Conservation (phyloP, 2,888 invertebrate species). For the Tetranychus piercei region DNA sequence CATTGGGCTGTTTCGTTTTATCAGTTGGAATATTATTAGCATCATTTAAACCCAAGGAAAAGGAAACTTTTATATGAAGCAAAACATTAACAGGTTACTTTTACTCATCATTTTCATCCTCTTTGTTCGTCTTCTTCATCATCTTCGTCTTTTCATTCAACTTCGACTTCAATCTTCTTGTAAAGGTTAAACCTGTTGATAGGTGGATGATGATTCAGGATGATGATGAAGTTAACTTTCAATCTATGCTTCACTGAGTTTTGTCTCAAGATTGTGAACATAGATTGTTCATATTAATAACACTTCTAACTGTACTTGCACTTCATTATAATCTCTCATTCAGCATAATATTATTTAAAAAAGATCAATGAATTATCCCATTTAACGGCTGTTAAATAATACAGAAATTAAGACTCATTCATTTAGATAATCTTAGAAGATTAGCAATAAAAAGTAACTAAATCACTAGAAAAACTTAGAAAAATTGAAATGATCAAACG, state of each 20-base stretch:
- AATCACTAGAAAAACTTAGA: too few relatives aligned
- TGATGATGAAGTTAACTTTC: background rate
- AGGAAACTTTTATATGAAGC: background rate
- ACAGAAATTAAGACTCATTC: too few relatives aligned
- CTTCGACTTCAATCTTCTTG: background rate
- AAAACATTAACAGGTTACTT: background rate
- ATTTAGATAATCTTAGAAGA: too few relatives aligned
- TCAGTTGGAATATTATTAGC: constrained; percentile 9
- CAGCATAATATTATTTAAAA: too few relatives aligned
- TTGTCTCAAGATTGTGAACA: background rate
- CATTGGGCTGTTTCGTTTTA: background rate
- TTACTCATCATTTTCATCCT: background rate
- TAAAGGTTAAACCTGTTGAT: background rate
- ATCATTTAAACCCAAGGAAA: background rate
- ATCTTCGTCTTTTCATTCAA: background rate
- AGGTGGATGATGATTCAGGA: background rate
- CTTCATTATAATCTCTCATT: background rate
- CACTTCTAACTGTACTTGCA: background rate
- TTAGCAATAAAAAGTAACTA: too few relatives aligned
- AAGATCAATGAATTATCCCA: too few relatives aligned
- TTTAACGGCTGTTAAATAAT: too few relatives aligned
- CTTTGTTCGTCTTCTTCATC: background rate
- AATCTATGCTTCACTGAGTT: background rate
- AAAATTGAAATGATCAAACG: too few relatives aligned
- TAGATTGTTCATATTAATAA: background rate